Evolutionary conservation across 2,797 vertebrate species (phyloP), one percentile per base, ranked within the genome.

Genomic region (Eptatretus atami): DNA sequence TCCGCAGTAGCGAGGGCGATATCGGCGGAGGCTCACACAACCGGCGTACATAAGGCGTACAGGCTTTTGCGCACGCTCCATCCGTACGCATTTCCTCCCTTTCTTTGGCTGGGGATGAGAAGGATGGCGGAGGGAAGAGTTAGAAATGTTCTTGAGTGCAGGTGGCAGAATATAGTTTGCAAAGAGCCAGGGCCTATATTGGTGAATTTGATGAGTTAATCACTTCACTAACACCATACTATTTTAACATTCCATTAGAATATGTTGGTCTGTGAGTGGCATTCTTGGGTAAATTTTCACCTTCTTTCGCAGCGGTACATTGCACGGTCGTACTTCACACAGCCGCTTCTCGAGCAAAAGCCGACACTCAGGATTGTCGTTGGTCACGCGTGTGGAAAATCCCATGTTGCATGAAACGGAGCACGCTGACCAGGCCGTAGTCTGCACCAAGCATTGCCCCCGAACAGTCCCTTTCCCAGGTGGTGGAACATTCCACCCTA

Each of bases 81-180:
- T 93, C 72, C 87, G 80, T 71, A 80, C 88, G 71, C 92, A 98
- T 70, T 94, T 96, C 73, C 95, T 96, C 67, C 90, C 92, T 72
- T 90, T 95, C 90, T 98, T 81, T 65, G 68, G 64, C 15, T 69
- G 72, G 68, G 52, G 64, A 69, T 66, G 31, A 8, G 31, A 44
- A 44, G 6, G 31, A 8, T 44, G 31, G 31, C 1, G 31, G 31
- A 44, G 31, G 31, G 31, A 44, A 44, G 31, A 10, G 57, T 61
- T 61, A 61, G 55, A 61, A 9, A 61, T 25, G 9, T 12, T n/a
- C n/a, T n/a, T n/a, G 12, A 9, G 9, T 61, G 57, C 2, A n/a
- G 31, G 31, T 44, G 31, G 31, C 31, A 44, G 31, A 44, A 44
- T 44, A 44, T 44, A 44, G 31, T 8, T 44, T 44, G 31, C 31